phyloP scores from a whole-genome alignment of 2,113 vertebrate species.

The Limnothrissa miodon region DNA sequence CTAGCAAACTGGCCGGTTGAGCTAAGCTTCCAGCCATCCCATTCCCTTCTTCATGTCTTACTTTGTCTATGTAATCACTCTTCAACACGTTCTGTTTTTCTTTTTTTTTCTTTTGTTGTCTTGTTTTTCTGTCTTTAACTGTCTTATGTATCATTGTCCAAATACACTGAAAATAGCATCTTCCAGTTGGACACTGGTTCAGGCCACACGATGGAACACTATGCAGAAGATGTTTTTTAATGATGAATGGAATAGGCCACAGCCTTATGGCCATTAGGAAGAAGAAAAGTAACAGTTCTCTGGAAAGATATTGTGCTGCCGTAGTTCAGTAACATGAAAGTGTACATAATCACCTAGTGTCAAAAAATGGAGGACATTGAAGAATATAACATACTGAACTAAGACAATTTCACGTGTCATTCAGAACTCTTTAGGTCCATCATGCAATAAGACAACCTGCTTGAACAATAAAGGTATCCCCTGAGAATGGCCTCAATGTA shows the following conservation, averaged over 20 bases:
- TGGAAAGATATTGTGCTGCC: conserved; percentile 42
- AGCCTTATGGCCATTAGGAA: not conserved
- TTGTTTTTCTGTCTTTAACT: conserved; percentile 51
- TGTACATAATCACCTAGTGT: conserved; percentile 80
- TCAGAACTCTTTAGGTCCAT: conserved; percentile 45
- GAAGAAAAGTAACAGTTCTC: conserved; percentile 36
- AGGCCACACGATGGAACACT: not conserved
- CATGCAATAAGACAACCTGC: conserved; percentile 56
- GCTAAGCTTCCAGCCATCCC: conserved; percentile 44
- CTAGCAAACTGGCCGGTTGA: conserved; percentile 98
- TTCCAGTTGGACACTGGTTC: not conserved
- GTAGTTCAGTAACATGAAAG: conserved; percentile 52
- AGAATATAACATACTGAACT: not conserved
- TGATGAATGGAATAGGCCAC: conserved; percentile 43
- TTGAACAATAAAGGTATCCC: conserved; percentile 75
- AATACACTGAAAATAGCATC: conserved; percentile 40
- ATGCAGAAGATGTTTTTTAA: conserved; percentile 12
- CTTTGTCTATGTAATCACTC: conserved; percentile 52
- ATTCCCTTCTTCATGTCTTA: conserved; percentile 60
- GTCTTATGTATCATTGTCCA: conserved; percentile 28
- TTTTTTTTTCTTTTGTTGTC: not conserved
- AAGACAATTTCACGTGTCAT: conserved; percentile 46
- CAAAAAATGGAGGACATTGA: conserved; percentile 72
- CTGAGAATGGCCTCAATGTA: conserved; percentile 56
- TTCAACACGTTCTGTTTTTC: not conserved